These are phyloP conservation scores for Catalaphyllia jardinei DNA, from an alignment of 64 coral and sea anemone genomes.

Conservation along the genomic window DNA sequence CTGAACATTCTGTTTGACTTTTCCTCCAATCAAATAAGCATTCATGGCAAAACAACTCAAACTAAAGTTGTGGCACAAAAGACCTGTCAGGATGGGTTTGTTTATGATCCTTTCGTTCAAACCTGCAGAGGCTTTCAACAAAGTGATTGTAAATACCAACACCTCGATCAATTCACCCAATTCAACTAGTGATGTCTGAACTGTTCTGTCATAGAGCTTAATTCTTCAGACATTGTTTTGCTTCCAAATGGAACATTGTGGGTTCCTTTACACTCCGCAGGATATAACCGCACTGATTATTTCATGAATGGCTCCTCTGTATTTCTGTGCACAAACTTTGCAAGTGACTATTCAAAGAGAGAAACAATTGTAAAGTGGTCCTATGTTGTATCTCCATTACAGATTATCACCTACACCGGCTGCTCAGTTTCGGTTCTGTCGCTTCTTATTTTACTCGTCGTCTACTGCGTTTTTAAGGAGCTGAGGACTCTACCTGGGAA, in stretches of 20 bases:
- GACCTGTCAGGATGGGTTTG: neutral
- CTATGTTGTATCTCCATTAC: constrained; percentile 14
- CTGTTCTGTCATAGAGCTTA: neutral
- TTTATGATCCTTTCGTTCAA: neutral
- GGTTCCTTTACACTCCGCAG: neutral
- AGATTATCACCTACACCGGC: constrained; percentile 59
- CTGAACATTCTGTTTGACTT: constrained; percentile 5
- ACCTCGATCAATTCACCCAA: neutral
- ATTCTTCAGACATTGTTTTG: no score
- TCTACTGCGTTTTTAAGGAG: constrained; percentile 35
- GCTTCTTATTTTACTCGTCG: constrained; percentile 31
- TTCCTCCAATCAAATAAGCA: neutral
- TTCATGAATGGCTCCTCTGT: neutral
- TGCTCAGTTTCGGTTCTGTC: constrained; percentile 36
- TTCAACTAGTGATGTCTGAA: neutral
- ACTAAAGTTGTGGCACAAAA: neutral
- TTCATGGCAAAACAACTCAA: neutral
- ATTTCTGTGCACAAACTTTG: neutral
- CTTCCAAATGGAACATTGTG: constrained; percentile 3
- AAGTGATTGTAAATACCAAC: neutral
- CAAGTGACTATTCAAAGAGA: neutral
- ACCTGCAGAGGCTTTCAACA: neutral
- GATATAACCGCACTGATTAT: neutral
- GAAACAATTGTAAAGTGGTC: neutral
- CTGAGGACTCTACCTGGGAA: constrained; percentile 64